A percentile compares a stretch with the other conserved stretches of the same genome.
These are phyloP conservation scores for Rhingia campestris DNA, from an alignment of 2,888 invertebrate genomes.

Conservation along the genomic window DNA sequence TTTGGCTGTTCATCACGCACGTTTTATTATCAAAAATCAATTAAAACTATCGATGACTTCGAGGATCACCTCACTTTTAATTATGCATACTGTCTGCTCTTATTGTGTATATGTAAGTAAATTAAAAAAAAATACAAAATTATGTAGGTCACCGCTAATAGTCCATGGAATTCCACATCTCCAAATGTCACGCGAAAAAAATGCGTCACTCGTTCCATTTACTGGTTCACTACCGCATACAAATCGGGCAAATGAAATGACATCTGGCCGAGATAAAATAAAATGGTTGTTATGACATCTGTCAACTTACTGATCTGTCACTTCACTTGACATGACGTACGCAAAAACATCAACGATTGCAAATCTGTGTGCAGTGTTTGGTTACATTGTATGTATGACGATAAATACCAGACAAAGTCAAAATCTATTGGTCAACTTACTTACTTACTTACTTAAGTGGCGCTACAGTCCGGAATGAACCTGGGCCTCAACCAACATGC, in stretches of 20 bases:
- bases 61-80: too few species aligned
- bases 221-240: not conserved
- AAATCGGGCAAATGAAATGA: not conserved
- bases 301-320: not conserved
- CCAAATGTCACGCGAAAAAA: not conserved
- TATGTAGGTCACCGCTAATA: not conserved
- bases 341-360: not conserved
- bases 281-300: not conserved
- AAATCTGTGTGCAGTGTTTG: not conserved
- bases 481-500: too few species aligned
- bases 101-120: not conserved
- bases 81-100: too few species aligned
- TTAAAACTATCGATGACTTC: too few species aligned
- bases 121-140: not conserved
- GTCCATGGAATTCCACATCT: not conserved
- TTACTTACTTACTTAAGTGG: too few species aligned
- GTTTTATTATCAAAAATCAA: too few species aligned
- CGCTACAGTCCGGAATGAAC: too few species aligned
- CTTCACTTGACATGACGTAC: not conserved
- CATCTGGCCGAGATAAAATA: not conserved
- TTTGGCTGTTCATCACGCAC: too few species aligned
- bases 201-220: slow-evolving; percentile 5
- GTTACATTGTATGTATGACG: too few species aligned
- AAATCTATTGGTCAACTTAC: not conserved
- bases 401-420: too few species aligned